These are phyloP conservation scores for Mimas tiliae DNA, from an alignment of 2,888 invertebrate species.

Conservation along the genomic window DNA sequence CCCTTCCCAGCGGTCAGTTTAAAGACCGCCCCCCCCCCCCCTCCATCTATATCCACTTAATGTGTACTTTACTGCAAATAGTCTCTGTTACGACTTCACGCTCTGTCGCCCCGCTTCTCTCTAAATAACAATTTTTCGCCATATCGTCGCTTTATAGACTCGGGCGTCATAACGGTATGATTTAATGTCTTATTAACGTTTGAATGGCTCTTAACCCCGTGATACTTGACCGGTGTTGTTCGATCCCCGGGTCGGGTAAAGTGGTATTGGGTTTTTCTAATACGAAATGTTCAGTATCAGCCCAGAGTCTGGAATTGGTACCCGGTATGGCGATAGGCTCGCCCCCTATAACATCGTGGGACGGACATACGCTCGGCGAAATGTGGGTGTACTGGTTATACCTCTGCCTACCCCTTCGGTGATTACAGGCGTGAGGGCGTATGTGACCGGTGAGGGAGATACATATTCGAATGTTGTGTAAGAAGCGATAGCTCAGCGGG, in stretches of 20 bases:
- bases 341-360: no score
- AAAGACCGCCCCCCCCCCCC: not conserved
- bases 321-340: no score
- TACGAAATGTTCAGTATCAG: no score
- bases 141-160: not conserved
- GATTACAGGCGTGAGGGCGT: no score
- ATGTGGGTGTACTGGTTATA: no score
- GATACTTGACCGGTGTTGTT: no score
- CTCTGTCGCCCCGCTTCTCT: not conserved
- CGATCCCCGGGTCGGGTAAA: no score
- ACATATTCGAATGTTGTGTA: not conserved
- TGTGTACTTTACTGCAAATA: conserved; percentile 17
- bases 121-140: conserved; percentile 3
- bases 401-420: no score
- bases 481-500: no score
- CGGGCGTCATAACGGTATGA: not conserved
- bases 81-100: conserved; percentile 11
- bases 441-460: not conserved
- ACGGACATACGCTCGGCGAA: no score
- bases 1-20: not conserved
- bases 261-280: no score
- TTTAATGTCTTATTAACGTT: not conserved
- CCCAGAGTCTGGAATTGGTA: no score
- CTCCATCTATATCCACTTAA: not conserved
- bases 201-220: not conserved